Evolutionary conservation across 2,113 vertebrate genomes (phyloP).

Genomic region (Callopanchax toddi): DNA sequence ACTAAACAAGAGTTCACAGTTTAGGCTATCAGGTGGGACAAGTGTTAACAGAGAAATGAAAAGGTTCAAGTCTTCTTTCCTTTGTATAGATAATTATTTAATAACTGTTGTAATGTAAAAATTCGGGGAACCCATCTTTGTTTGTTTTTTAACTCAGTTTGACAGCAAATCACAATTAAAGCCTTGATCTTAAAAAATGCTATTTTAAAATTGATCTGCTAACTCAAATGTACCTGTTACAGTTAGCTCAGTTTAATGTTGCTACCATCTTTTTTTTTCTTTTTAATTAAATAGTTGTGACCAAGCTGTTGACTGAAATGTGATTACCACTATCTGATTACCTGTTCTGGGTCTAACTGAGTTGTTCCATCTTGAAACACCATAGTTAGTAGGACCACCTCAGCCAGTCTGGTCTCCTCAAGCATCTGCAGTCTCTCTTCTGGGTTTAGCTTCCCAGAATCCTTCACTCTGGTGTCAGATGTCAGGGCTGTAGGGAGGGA

Average conservation of each 20-base stretch:
- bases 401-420: slow-evolving; percentile 61
- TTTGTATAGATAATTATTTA: too few species aligned
- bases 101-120: too few species aligned
- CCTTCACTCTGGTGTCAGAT: slow-evolving; percentile 74
- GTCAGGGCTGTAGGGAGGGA: slow-evolving; percentile 41
- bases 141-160: too few species aligned
- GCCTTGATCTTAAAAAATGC: too few species aligned
- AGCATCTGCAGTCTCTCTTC: slow-evolving; percentile 77
- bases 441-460: slow-evolving; percentile 72
- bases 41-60: too few species aligned
- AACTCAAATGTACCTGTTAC: neutral
- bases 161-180: too few species aligned
- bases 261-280: too few species aligned
- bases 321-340: slow-evolving; percentile 38
- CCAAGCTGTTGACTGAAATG: neutral
- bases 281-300: too few species aligned
- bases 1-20: neutral
- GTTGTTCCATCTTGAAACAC: slow-evolving; percentile 86
- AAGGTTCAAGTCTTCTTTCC: too few species aligned
- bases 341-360: slow-evolving; percentile 84
- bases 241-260: too few species aligned
- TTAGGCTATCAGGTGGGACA: too few species aligned
- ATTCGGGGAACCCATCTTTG: too few species aligned
- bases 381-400: slow-evolving; percentile 82
- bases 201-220: neutral